Percentiles rank a stretch among this genome's conserved stretches.
Evolutionary conservation across 2,888 invertebrate genomes (phyloP).

Genomic region (Hermaeophaga mercurialis): DNA sequence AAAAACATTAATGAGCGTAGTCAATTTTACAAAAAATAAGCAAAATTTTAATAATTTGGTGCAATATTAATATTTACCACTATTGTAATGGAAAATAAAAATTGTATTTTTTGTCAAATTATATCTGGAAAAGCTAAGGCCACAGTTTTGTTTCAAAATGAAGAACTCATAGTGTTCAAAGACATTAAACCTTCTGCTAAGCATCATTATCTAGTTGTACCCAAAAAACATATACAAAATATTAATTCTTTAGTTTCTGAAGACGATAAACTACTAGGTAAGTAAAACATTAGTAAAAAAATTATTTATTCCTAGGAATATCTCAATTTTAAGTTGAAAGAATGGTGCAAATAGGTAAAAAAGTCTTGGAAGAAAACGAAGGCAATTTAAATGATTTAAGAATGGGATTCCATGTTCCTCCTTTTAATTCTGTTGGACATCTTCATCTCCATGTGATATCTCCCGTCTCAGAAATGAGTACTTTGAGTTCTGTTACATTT

Average conservation of each 20-base stretch:
- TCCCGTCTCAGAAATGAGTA: conserved; percentile 76
- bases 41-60: too few relatives aligned
- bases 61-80: too few relatives aligned
- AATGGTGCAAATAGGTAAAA: conserved; percentile 65
- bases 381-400: conserved; percentile 57
- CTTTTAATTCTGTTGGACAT: conserved; percentile 82
- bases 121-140: conserved; percentile 65
- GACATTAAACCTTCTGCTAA: conserved; percentile 83
- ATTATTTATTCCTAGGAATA: too few relatives aligned
- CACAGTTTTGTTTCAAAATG: conserved; percentile 72
- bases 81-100: conserved; percentile 23
- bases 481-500: conserved; percentile 69
- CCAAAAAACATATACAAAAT: conserved; percentile 78
- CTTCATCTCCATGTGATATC: conserved; percentile 87
- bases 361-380: conserved; percentile 60
- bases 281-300: too few relatives aligned
- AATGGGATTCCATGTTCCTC: conserved; percentile 90
- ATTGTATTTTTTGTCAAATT: conserved; percentile 80
- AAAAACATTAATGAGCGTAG: too few relatives aligned
- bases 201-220: conserved; percentile 79
- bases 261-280: conserved; percentile 73
- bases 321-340: conserved; percentile 66
- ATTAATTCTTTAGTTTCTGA: conserved; percentile 68
- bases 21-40: too few relatives aligned
- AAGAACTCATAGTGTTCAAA: conserved; percentile 76